Evolutionary conservation across 92 coral and sea anemone genomes (phyloP).

Genomic region (Umimayanthus chanpuru): DNA sequence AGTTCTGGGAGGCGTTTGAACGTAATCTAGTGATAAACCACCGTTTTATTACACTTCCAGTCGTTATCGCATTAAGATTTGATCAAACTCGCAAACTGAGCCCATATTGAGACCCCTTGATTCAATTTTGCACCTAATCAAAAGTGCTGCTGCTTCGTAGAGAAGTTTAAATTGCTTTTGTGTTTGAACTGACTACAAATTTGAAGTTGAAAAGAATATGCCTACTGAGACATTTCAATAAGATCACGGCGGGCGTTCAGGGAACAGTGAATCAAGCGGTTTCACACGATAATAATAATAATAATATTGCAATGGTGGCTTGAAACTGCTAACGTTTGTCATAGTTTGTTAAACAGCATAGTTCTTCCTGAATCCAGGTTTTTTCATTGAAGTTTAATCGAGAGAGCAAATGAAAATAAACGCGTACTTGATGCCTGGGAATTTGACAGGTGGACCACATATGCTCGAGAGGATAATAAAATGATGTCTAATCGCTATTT

Average conservation of each 20-base stretch:
- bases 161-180: constrained; percentile 45
- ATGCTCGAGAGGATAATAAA: constrained; percentile 73
- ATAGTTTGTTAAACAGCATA: constrained; percentile 21
- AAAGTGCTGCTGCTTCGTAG: constrained; percentile 27
- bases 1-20: constrained; percentile 19
- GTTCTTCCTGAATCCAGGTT: constrained; percentile 27
- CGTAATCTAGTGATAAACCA: constrained; percentile 27
- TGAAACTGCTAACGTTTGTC: constrained; percentile 5
- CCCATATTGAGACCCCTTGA: constrained; percentile 21
- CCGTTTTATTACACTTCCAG: constrained; percentile 30
- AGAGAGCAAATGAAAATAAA: constrained; percentile 48
- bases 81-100: constrained; percentile 36
- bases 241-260: constrained; percentile 32
- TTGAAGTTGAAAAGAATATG: constrained; percentile 29
- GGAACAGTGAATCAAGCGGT: constrained; percentile 19
- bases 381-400: constrained; percentile 31
- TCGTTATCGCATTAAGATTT: constrained; percentile 37
- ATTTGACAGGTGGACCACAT: constrained; percentile 80
- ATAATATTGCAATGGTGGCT: constrained; percentile 25
- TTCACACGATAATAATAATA: constrained; percentile 39
- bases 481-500: constrained; percentile 71
- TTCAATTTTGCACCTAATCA: constrained; percentile 32
- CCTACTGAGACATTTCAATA: constrained; percentile 39
- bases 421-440: constrained; percentile 66
- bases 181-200: constrained; percentile 19